A percentile compares a stretch with the other conserved stretches of the same genome.
Conservation (phyloP, 2,888 invertebrate genomes). For the Punctoribates punctum region DNA sequence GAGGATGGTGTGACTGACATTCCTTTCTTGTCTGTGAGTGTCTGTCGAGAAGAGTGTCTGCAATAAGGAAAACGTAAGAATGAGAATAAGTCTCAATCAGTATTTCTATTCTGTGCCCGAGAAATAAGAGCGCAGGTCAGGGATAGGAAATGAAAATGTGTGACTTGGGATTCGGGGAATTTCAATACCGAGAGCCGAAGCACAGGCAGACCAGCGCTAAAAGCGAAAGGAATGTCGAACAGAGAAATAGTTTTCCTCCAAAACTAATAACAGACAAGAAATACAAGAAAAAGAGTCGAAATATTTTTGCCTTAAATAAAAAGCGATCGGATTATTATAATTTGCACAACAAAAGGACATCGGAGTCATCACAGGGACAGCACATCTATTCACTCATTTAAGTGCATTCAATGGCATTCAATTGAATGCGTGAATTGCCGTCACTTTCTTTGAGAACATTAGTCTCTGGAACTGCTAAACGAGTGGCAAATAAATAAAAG, state of each 20-base stretch:
- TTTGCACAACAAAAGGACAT: background rate
- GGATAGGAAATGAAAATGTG: conserved; percentile 28
- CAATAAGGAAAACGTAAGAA: background rate
- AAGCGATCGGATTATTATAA: background rate
- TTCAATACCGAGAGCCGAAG: background rate
- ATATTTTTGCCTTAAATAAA: background rate
- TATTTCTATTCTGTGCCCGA: background rate
- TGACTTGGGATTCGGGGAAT: conserved; percentile 34
- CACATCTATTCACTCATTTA: background rate
- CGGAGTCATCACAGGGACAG: background rate
- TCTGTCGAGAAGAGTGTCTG: background rate
- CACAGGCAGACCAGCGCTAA: background rate
- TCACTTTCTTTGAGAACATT: background rate
- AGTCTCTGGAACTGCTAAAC: background rate
- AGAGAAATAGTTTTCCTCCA: background rate
- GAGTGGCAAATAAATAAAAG: conserved; percentile 33
- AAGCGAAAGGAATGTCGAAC: background rate
- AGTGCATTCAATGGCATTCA: background rate
- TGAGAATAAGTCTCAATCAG: conserved; percentile 13
- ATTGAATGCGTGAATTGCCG: background rate
- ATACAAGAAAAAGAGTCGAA: background rate
- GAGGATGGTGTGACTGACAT: conserved; percentile 28
- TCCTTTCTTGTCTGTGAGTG: background rate
- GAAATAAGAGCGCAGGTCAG: conserved; percentile 2
- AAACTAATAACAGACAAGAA: background rate